A percentile compares a stretch with the other conserved stretches of the same genome.
These are phyloP conservation scores for Holothuria leucospilota DNA, from an alignment of 53 echinoderm and acorn worm genomes.

Conservation along the genomic window DNA sequence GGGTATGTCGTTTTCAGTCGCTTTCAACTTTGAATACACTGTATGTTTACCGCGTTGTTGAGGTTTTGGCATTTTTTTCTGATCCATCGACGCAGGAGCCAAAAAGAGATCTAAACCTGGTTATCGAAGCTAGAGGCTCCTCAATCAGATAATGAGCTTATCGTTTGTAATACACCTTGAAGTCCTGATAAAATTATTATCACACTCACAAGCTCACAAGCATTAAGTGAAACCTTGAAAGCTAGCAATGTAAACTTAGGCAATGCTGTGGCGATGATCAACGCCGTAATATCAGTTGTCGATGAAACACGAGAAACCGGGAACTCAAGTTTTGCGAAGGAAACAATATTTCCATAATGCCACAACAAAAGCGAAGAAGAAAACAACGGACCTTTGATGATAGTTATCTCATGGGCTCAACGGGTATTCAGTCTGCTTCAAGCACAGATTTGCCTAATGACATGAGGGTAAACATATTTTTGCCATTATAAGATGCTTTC, in stretches of 20 bases:
- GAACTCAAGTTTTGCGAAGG: slow-evolving; percentile 22
- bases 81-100: slow-evolving; percentile 13
- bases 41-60: background rate
- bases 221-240: slow-evolving; percentile 36
- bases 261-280: slow-evolving; percentile 39
- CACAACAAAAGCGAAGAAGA: slow-evolving; percentile 35
- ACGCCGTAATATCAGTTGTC: slow-evolving; percentile 23
- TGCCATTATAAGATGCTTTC: too few relatives aligned
- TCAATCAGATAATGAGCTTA: slow-evolving; percentile 31
- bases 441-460: too few relatives aligned
- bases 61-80: slow-evolving; percentile 22
- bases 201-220: slow-evolving; percentile 18
- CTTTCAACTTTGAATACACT: background rate
- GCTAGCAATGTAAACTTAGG: slow-evolving; percentile 5
- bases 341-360: slow-evolving; percentile 28
- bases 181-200: slow-evolving; percentile 16
- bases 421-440: background rate
- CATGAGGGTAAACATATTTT: too few relatives aligned
- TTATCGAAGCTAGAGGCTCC: slow-evolving; percentile 42
- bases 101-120: slow-evolving; percentile 42
- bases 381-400: slow-evolving; percentile 29
- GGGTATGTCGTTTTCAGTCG: too few relatives aligned
- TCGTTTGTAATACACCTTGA: slow-evolving; percentile 40
- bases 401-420: slow-evolving; percentile 23
- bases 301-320: slow-evolving; percentile 37